Percentiles rank a stretch among this genome's conserved stretches.
phyloP scores from a whole-genome alignment of 1,140 invertebrate species.

The Drosophila obscura region DNA sequence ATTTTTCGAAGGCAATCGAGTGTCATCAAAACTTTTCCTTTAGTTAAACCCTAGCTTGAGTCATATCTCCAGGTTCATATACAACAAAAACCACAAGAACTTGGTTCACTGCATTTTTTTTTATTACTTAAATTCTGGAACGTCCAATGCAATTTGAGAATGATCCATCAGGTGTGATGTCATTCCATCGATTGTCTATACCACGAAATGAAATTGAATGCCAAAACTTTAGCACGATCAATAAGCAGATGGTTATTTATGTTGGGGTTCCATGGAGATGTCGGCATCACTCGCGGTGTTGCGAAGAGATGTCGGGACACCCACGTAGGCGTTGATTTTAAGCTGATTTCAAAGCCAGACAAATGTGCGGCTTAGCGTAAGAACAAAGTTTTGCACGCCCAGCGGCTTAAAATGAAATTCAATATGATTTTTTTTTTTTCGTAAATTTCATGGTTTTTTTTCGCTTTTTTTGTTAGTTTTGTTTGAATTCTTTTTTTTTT shows the following conservation, averaged over 20 bases:
- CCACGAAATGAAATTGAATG: conserved; percentile 60
- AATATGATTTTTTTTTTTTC: conserved; percentile 52
- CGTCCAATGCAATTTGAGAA: conserved; percentile 36
- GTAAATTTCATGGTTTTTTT: not conserved
- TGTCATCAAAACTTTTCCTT: conserved; percentile 29
- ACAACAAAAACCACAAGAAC: conserved; percentile 20
- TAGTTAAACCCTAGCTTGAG: conserved; percentile 17
- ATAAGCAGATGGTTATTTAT: conserved; percentile 71
- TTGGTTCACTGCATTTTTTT: conserved; percentile 23
- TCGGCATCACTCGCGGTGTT: conserved; percentile 10
- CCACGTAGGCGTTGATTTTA: conserved; percentile 81
- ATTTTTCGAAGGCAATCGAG: conserved; percentile 10
- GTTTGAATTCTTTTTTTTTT: conserved; percentile 15
- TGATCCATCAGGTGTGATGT: conserved; percentile 46
- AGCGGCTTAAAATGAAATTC: conserved; percentile 65
- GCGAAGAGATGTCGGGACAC: conserved; percentile 48
- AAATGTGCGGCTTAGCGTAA: conserved; percentile 74
- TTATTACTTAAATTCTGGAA: conserved; percentile 21
- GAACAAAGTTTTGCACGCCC: conserved; percentile 65
- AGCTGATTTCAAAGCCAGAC: conserved; percentile 82
- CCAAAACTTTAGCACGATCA: conserved; percentile 60
- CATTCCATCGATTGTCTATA: conserved; percentile 38
- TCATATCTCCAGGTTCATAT: conserved; percentile 1
- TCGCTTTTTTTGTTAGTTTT: conserved; percentile 14
- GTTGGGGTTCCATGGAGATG: conserved; percentile 1